phyloP scores from a whole-genome alignment of 2,888 invertebrate genomes.

The Cybosia mesomella region DNA sequence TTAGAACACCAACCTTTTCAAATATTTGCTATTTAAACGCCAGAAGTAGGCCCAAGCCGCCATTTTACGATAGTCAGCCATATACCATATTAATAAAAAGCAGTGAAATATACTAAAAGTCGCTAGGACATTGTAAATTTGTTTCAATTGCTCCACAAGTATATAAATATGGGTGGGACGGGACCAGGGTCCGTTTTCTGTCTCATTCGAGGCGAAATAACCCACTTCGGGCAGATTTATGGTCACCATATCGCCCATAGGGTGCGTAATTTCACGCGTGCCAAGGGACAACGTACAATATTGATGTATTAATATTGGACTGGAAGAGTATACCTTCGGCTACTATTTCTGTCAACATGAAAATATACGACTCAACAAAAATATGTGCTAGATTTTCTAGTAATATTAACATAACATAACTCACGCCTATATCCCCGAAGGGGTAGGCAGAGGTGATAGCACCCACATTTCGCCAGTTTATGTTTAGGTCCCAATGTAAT shows the following conservation, averaged over 20 bases:
- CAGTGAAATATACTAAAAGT: slow-evolving; percentile 24
- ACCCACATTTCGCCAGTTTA: too few relatives aligned
- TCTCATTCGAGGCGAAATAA: slow-evolving; percentile 30
- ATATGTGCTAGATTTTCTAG: neutral
- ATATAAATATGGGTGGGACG: slow-evolving; percentile 49
- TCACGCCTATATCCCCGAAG: too few relatives aligned
- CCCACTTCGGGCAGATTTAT: slow-evolving; percentile 53
- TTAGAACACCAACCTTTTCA: slow-evolving; percentile 9
- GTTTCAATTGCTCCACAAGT: slow-evolving; percentile 35
- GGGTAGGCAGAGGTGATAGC: too few relatives aligned
- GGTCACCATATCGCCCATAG: slow-evolving; percentile 42
- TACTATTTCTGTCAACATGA: neutral
- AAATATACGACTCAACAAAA: neutral
- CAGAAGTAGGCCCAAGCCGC: neutral
- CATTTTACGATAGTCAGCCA: neutral
- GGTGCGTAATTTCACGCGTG: slow-evolving; percentile 38
- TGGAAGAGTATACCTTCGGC: slow-evolving; percentile 16
- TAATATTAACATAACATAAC: too few relatives aligned
- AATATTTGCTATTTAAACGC: slow-evolving; percentile 2
- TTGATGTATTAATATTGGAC: slow-evolving; percentile 36
- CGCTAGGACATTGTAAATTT: slow-evolving; percentile 33
- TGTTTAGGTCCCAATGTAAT: too few relatives aligned
- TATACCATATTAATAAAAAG: slow-evolving; percentile 19
- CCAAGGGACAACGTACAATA: slow-evolving; percentile 23
- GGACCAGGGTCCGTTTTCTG: slow-evolving; percentile 17